Evolutionary conservation across 92 coral and sea anemone genomes (phyloP).

Genomic region (Palythoa grandiflora): DNA sequence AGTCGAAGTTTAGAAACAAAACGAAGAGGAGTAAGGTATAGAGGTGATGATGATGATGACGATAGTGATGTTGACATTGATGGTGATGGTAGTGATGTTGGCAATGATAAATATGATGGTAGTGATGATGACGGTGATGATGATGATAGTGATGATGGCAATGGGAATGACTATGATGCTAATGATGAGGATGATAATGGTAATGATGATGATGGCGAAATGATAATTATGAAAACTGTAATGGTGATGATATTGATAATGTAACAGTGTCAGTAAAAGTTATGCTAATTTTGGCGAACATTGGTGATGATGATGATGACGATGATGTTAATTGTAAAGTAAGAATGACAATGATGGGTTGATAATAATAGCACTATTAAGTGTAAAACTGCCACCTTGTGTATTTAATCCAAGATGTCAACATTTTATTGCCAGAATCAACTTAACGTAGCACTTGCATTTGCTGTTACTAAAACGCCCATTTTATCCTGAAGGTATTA

Average conservation of each 20-base stretch:
- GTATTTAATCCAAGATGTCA: no score
- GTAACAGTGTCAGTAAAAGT: neutral
- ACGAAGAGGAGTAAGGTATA: neutral
- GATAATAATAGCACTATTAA: no score
- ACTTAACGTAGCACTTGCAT: no score
- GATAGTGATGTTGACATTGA: neutral
- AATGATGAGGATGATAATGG: neutral
- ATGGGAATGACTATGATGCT: neutral
- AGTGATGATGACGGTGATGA: neutral
- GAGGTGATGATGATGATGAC: neutral
- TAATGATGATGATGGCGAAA: neutral
- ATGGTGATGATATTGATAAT: neutral
- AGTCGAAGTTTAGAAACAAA: neutral
- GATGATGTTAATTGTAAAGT: no score
- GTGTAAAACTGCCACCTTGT: no score
- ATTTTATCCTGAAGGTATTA: slow-evolving; percentile 62
- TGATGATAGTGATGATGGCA: neutral
- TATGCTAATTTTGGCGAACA: neutral
- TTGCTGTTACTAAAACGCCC: neutral
- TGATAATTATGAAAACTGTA: neutral
- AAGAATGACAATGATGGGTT: no score
- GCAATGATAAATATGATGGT: neutral
- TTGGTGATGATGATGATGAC: no score
- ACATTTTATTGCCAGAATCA: no score
- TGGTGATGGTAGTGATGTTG: neutral